These are phyloP conservation scores for Pyrgilauda ruficollis DNA, from an alignment of 2,113 vertebrate genomes.

Conservation along the genomic window DNA sequence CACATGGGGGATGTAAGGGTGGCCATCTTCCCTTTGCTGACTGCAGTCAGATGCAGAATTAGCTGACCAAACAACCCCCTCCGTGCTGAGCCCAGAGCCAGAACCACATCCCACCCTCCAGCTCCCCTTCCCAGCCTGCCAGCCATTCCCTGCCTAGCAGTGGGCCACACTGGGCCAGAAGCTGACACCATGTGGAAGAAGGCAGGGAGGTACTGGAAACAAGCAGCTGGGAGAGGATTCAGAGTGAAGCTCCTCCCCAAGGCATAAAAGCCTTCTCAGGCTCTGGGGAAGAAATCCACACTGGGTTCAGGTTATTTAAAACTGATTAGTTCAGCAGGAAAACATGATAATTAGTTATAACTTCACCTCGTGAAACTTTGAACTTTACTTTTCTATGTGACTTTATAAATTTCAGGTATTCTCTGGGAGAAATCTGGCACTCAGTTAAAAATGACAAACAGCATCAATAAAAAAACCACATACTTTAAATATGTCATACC, in stretches of 20 bases:
- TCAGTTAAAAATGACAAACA: background rate
- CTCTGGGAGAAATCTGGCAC: background rate
- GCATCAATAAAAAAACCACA: background rate
- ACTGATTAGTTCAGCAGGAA: background rate
- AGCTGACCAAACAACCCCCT: background rate
- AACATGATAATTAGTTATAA: background rate
- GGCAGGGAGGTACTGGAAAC: background rate
- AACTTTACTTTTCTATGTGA: background rate
- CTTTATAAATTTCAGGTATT: background rate
- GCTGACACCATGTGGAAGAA: background rate
- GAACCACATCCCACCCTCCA: too few species aligned
- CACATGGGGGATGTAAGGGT: rapidly evolving
- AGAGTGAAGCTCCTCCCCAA: background rate
- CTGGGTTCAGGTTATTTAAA: background rate
- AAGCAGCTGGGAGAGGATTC: background rate
- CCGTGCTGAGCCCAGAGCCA: background rate
- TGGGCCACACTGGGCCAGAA: background rate
- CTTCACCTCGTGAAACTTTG: background rate
- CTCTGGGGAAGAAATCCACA: background rate
- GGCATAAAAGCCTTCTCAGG: rapidly evolving
- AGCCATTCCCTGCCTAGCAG: background rate
- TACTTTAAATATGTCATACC: background rate
- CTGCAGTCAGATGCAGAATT: rapidly evolving
- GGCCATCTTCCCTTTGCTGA: background rate
- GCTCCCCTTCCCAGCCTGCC: background rate